A percentile compares a stretch with the other conserved stretches of the same genome.
phyloP scores from a whole-genome alignment of 2,113 vertebrate species.

The Phodopus roborovskii region DNA sequence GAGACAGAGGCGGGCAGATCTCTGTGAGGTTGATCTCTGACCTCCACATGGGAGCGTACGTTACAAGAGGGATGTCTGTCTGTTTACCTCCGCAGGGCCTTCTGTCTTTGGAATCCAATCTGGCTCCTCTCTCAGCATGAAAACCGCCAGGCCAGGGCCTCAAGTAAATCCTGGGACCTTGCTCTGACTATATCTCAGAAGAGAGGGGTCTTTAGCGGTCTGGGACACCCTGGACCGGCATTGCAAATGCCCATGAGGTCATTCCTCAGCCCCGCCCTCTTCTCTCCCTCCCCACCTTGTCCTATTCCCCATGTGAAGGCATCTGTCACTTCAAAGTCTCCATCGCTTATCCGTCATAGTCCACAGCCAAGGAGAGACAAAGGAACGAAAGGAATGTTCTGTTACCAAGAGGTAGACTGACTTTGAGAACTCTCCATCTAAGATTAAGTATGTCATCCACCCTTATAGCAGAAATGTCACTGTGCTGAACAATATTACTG shows the following conservation, averaged over 20 bases:
- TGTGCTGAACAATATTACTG: background rate
- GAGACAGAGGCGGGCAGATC: too few relatives aligned
- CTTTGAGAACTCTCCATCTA: background rate
- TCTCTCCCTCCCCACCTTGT: background rate
- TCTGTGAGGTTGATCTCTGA: background rate
- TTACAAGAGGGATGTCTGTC: background rate
- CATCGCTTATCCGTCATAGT: slow-evolving; percentile 51
- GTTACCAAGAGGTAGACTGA: background rate
- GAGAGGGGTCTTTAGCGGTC: background rate
- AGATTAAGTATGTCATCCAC: background rate
- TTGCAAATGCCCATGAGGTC: background rate
- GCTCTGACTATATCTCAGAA: background rate
- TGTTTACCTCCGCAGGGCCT: background rate
- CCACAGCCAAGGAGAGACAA: background rate
- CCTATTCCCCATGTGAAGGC: background rate
- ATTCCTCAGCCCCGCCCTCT: background rate
- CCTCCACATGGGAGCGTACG: background rate
- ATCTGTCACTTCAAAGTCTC: slow-evolving; percentile 70
- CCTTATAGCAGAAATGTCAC: background rate
- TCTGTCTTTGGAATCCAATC: background rate
- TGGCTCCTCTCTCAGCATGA: background rate
- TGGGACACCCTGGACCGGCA: background rate
- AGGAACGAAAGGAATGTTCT: background rate
- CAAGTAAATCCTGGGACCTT: background rate
- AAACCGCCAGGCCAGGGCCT: background rate